Evolutionary conservation across 2,888 invertebrate species (phyloP).

Genomic region (Chrysina gloriosa): DNA sequence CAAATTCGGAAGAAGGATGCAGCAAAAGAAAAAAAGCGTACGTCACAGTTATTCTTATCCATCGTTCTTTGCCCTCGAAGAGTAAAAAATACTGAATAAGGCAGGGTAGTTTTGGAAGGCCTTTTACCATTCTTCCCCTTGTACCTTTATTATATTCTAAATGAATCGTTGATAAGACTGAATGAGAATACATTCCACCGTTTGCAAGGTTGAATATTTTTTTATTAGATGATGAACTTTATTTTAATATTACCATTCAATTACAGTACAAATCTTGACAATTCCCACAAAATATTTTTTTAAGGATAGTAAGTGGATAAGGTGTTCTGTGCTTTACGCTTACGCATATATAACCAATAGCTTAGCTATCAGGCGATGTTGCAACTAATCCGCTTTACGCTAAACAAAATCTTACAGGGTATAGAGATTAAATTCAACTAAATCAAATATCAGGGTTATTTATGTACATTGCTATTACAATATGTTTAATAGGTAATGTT

Average conservation of each 20-base stretch:
- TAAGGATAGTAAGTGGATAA: neutral
- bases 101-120: neutral
- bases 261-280: neutral
- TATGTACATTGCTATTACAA: too few species aligned
- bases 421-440: too few species aligned
- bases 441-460: too few species aligned
- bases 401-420: too few species aligned
- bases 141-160: neutral
- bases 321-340: too few species aligned
- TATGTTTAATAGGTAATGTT: too few species aligned
- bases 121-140: too few species aligned
- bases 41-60: conserved; percentile 50
- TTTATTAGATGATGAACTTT: neutral
- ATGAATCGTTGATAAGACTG: conserved; percentile 8
- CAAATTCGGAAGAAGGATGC: conserved; percentile 58
- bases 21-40: conserved; percentile 57
- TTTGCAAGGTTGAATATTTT: neutral
- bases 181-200: neutral
- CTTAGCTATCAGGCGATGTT: too few species aligned
- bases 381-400: too few species aligned
- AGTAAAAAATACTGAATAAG: conserved; percentile 32
- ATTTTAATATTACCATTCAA: neutral
- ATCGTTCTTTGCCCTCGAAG: conserved; percentile 47
- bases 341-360: too few species aligned
- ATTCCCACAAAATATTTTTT: neutral